Conservation (phyloP, 2,113 vertebrate species). For the chimpanzee (Pan troglodytes) region NHGRI_mPanTro3-v2.1_pri NC_072398.2:122126001-122126500, state of each 20-base stretch:
- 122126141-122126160: neutral
- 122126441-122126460: neutral
- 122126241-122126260: neutral
- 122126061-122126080: neutral
- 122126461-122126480: neutral
- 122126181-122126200: neutral
- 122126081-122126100: neutral
- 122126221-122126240: neutral
- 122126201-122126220: neutral
- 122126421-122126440: neutral
- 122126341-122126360: conserved; percentile 15
- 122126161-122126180: neutral
- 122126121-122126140: neutral
- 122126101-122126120: neutral
- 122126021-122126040: neutral
- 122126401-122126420: neutral
- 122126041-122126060: neutral
- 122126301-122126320: conserved; percentile 15
- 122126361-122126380: neutral
- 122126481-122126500: neutral
- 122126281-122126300: neutral
- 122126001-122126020: neutral
- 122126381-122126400: neutral
- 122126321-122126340: neutral
- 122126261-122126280: neutral